Evolutionary conservation across 2,888 invertebrate species (phyloP).

Genomic region (Erebia aethiops): DNA sequence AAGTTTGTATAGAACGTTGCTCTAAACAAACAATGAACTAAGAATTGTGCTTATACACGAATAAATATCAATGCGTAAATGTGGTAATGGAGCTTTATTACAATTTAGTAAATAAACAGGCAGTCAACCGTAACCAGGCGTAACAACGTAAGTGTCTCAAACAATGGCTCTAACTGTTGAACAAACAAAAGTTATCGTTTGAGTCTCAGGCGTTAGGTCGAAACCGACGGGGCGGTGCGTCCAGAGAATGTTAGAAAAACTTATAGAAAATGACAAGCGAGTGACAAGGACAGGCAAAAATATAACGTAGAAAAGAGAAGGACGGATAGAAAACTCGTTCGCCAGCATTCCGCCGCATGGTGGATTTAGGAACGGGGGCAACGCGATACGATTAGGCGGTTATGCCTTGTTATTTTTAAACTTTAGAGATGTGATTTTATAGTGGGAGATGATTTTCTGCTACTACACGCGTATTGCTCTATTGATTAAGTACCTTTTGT

Average conservation of each 20-base stretch:
- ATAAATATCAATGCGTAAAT: constrained; percentile 55
- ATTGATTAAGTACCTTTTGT: constrained; percentile 26
- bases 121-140: constrained; percentile 60
- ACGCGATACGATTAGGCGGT: constrained; percentile 79
- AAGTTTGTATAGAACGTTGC: neutral
- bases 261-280: constrained; percentile 82
- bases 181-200: constrained; percentile 76
- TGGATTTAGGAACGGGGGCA: constrained; percentile 83
- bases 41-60: constrained; percentile 41
- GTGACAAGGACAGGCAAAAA: constrained; percentile 72
- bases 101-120: constrained; percentile 65
- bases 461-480: constrained; percentile 30
- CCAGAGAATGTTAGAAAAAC: constrained; percentile 81
- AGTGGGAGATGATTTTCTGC: constrained; percentile 42
- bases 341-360: constrained; percentile 81
- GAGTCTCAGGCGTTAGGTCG: constrained; percentile 70
- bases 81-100: constrained; percentile 68
- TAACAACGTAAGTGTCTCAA: constrained; percentile 76
- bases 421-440: constrained; percentile 46
- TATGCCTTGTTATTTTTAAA: constrained; percentile 79
- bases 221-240: constrained; percentile 72
- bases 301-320: constrained; percentile 67
- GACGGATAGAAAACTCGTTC: constrained; percentile 80
- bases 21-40: constrained; percentile 14
- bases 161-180: constrained; percentile 78